Base-by-base conservation (phyloP, 2,113 vertebrate species). In the Perccottus glenii region DNA sequence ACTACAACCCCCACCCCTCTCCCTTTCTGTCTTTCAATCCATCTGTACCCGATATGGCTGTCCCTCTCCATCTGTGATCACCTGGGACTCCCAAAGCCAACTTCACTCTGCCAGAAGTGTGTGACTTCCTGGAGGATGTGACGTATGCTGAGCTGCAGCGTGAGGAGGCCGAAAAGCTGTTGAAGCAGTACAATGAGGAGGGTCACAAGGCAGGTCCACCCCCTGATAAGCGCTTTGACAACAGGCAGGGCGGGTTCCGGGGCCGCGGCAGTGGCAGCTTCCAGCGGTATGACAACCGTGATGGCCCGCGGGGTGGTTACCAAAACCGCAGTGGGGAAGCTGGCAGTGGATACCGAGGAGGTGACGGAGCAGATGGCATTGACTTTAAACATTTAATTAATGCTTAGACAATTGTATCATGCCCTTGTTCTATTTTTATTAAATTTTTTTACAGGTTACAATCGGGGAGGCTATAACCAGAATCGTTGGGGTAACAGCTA, bases 181-280 rank as follows among this genome's bases (percentile, higher is more conserved):
- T 98, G 80, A 94, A 93, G 67, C 91, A 94, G 53, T 98, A 98
- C 91, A 96, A 96, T 5, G 95, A 96, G 44, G 96, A 97, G 44
- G 96, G 95, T 16, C 94, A 92, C 43, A 95, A 91, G 76, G 95
- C 96, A 0, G 94, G 92, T 1, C 96, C 96, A 0, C 96, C 96
- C 0, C 95, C 95, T 0, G 95, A 96, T 5, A 98, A 98, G 68
- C 94, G 96, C 60, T 96, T 94, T 5, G 95, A 97, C 85, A 95
- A 88, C 88, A 88, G 96, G 49, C 90, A 91, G 74, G 85, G 90
- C 0, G 70, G 93, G 0, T 95, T 94, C 81, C 86, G 93, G 0
- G 92, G 93, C 11, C 93, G 94, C 1, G 87, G 90, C 35, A 51
- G 91, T 2, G 91, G 94, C 9, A 85, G 80, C 70, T 95, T 92